Evolutionary conservation across 1,140 invertebrate species (phyloP).

Genomic region (Platyura marginata): DNA sequence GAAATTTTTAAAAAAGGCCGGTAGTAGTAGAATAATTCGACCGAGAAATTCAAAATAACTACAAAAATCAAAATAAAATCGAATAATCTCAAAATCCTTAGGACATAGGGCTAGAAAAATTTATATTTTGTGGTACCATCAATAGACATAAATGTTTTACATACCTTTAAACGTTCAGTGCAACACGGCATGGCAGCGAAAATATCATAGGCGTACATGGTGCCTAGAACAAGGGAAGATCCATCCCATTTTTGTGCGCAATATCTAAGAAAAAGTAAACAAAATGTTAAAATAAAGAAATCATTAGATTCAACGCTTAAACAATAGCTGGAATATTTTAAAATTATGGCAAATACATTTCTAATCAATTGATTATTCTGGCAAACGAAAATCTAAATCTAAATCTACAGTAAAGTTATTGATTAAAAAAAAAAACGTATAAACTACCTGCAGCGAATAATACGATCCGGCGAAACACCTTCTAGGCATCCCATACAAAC

Average conservation of each 20-base stretch:
- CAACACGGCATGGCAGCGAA: slow-evolving; percentile 94
- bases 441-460: slow-evolving; percentile 42
- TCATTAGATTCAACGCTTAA: not conserved
- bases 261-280: slow-evolving; percentile 36
- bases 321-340: not conserved
- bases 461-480: slow-evolving; percentile 51
- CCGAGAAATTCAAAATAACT: too few species aligned
- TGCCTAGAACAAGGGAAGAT: slow-evolving; percentile 78
- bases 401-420: too few species aligned
- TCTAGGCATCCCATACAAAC: slow-evolving; percentile 87
- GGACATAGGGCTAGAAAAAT: too few species aligned
- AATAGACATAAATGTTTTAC: too few species aligned
- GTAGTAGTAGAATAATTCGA: too few species aligned
- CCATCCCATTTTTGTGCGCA: slow-evolving; percentile 84
- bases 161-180: slow-evolving; percentile 76
- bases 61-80: too few species aligned
- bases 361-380: too few species aligned
- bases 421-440: not conserved
- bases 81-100: too few species aligned
- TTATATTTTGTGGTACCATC: too few species aligned
- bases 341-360: not conserved
- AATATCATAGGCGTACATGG: slow-evolving; percentile 96
- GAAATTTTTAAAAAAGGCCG: too few species aligned
- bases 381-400: too few species aligned
- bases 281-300: not conserved